These are phyloP conservation scores for Hypolimnas misippus DNA, from an alignment of 2,888 invertebrate species.

Conservation along the genomic window DNA sequence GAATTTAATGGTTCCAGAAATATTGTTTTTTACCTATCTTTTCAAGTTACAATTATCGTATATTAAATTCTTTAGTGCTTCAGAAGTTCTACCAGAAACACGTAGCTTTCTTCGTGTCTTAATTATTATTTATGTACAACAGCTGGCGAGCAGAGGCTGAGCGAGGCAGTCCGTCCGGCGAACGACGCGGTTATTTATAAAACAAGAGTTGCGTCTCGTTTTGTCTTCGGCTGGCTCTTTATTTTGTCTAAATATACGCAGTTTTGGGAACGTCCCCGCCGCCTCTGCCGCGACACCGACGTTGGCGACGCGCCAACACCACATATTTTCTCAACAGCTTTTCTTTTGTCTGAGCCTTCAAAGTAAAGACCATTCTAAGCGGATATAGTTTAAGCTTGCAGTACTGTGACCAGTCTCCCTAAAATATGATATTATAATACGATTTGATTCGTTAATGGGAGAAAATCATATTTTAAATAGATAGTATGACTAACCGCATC, in stretches of 20 bases:
- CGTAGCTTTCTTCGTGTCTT: slow-evolving; percentile 76
- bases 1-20: not conserved
- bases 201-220: slow-evolving; percentile 83
- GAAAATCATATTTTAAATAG: not conserved
- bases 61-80: slow-evolving; percentile 44
- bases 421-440: not conserved
- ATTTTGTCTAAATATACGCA: slow-evolving; percentile 85
- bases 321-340: slow-evolving; percentile 70
- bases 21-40: not conserved
- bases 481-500: slow-evolving; percentile 4
- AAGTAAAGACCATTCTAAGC: slow-evolving; percentile 36
- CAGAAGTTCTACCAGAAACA: slow-evolving; percentile 46
- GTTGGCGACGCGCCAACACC: slow-evolving; percentile 72
- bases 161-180: slow-evolving; percentile 75
- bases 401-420: not conserved
- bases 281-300: slow-evolving; percentile 74
- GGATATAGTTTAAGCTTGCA: not conserved
- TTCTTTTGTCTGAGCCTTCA: slow-evolving; percentile 65
- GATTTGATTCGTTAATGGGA: not conserved
- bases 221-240: slow-evolving; percentile 84
- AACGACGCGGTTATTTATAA: slow-evolving; percentile 83
- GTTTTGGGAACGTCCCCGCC: slow-evolving; percentile 81
- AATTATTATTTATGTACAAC: slow-evolving; percentile 83
- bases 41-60: slow-evolving; percentile 5
- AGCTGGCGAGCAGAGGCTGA: slow-evolving; percentile 80